Conservation (phyloP, 2,888 invertebrate species). For the Hypselothyrea guttata region DNA sequence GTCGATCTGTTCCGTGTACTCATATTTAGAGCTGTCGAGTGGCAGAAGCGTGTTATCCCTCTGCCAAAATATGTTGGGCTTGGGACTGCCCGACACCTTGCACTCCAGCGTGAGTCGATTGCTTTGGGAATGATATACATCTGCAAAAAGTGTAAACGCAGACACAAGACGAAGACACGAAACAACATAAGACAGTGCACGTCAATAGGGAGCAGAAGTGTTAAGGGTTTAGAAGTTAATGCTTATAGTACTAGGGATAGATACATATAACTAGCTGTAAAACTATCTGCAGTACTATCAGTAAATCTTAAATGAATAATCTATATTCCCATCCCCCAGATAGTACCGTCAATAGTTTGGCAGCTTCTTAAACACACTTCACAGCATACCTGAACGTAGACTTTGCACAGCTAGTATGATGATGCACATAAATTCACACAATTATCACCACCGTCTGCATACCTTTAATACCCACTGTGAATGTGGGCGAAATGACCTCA, state of each 20-base stretch:
- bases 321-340: background rate
- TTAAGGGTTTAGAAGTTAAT: background rate
- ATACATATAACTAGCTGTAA: background rate
- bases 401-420: slow-evolving; percentile 39
- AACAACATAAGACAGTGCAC: slow-evolving; percentile 44
- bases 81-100: slow-evolving; percentile 88
- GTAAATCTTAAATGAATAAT: background rate
- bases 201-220: background rate
- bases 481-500: slow-evolving; percentile 87
- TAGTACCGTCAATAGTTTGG: slow-evolving; percentile 1
- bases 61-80: slow-evolving; percentile 86
- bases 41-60: slow-evolving; percentile 88
- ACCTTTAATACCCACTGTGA: slow-evolving; percentile 90
- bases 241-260: background rate
- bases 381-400: slow-evolving; percentile 37
- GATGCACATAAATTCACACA: background rate
- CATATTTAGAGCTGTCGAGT: slow-evolving; percentile 84
- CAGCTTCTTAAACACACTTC: slow-evolving; percentile 7
- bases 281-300: slow-evolving; percentile 21
- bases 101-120: slow-evolving; percentile 90
- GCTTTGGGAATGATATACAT: slow-evolving; percentile 87
- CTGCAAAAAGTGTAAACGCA: slow-evolving; percentile 78
- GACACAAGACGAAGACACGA: slow-evolving; percentile 23
- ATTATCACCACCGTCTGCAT: slow-evolving; percentile 46
- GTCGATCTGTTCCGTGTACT: slow-evolving; percentile 85